phyloP scores from a whole-genome alignment of 2,888 invertebrate genomes.

The Hirtodrosophila trivittata region DNA sequence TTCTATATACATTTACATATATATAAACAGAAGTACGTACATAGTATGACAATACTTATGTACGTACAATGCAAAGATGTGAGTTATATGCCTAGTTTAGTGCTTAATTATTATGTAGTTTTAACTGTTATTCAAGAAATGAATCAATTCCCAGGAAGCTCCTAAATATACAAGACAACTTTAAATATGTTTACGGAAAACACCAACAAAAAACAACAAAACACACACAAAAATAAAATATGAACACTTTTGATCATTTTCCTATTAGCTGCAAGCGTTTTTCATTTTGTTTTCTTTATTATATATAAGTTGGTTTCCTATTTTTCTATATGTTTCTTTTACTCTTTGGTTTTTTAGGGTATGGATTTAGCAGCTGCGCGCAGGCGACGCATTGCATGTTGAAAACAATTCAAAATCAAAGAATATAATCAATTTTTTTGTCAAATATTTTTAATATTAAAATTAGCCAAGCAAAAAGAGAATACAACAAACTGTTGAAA shows the following conservation, averaged over 20 bases:
- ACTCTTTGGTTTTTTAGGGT: slow-evolving; percentile 2
- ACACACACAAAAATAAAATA: slow-evolving; percentile 37
- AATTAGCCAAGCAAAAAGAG: slow-evolving; percentile 23
- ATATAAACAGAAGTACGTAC: slow-evolving; percentile 28
- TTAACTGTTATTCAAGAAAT: slow-evolving; percentile 62
- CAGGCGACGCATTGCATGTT: slow-evolving; percentile 51
- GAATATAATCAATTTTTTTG: slow-evolving; percentile 50
- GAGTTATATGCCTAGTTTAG: slow-evolving; percentile 60
- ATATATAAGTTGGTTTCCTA: too few relatives aligned
- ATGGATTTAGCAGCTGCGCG: slow-evolving; percentile 51
- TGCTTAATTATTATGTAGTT: slow-evolving; percentile 76
- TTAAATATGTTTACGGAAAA: slow-evolving; percentile 34
- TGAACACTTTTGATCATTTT: slow-evolving; percentile 31
- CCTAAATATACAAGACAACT: slow-evolving; percentile 47
- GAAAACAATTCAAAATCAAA: slow-evolving; percentile 22
- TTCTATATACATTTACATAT: slow-evolving; percentile 37
- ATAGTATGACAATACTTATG: slow-evolving; percentile 20
- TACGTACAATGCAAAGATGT: slow-evolving; percentile 36
- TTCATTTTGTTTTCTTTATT: slow-evolving; percentile 16
- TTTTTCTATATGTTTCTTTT: slow-evolving; percentile 3
- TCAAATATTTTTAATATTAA: slow-evolving; percentile 46
- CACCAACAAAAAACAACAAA: slow-evolving; percentile 4
- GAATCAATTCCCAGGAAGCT: slow-evolving; percentile 23
- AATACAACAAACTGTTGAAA: slow-evolving; percentile 13
- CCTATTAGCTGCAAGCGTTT: slow-evolving; percentile 47